These are phyloP conservation scores for Calcarius ornatus DNA, from an alignment of 2,113 vertebrate genomes.

Conservation along the genomic window DNA sequence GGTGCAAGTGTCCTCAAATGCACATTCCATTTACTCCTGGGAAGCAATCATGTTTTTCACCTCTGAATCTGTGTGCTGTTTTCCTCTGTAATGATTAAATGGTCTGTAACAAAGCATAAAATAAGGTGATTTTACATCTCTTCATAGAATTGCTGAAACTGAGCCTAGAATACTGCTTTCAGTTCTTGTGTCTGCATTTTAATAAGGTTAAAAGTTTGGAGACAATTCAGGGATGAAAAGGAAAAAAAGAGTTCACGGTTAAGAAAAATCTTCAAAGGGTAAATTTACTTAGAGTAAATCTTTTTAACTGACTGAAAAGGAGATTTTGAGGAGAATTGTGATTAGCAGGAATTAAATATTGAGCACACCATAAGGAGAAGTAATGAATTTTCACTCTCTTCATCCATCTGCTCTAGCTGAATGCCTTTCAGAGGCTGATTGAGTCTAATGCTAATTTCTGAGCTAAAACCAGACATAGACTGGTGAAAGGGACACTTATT, in stretches of 20 bases:
- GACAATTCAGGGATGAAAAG: background rate
- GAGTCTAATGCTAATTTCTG: background rate
- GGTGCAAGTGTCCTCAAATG: background rate
- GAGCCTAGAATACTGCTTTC: background rate
- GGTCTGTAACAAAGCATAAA: background rate
- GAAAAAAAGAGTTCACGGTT: background rate
- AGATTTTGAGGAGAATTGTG: background rate
- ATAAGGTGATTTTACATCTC: background rate
- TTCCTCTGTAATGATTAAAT: background rate
- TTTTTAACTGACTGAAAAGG: constrained; percentile 1
- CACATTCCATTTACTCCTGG: background rate
- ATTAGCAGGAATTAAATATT: background rate
- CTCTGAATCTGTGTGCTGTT: background rate
- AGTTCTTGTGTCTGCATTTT: background rate
- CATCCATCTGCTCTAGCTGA: background rate
- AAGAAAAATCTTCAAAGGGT: background rate
- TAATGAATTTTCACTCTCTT: background rate
- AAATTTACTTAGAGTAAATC: background rate
- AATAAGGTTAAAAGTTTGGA: background rate
- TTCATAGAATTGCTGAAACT: background rate
- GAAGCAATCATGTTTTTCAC: background rate
- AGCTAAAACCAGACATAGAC: background rate
- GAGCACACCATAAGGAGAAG: background rate
- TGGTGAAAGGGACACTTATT: background rate
- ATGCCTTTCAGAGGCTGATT: background rate